These are phyloP conservation scores for Zelleria hepariella DNA, from an alignment of 2,888 invertebrate genomes.

Conservation along the genomic window DNA sequence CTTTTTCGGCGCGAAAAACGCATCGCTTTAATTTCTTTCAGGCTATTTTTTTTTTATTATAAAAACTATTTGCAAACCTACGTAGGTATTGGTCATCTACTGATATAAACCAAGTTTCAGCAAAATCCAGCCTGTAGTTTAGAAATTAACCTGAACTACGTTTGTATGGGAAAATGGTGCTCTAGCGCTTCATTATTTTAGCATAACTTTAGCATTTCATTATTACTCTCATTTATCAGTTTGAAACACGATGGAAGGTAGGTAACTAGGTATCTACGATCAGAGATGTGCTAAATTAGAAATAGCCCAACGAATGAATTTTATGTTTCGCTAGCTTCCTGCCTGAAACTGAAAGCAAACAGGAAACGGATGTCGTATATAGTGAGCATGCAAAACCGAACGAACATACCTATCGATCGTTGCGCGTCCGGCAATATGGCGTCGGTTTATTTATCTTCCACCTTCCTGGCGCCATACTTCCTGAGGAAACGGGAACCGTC, in stretches of 20 bases:
- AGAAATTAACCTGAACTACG: too few relatives aligned
- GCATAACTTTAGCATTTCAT: too few relatives aligned
- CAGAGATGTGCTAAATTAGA: neutral
- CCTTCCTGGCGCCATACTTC: constrained; percentile 68
- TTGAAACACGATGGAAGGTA: neutral
- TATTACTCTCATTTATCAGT: too few relatives aligned
- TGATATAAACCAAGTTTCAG: too few relatives aligned
- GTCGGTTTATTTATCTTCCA: constrained; percentile 61
- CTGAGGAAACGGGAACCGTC: constrained; percentile 67
- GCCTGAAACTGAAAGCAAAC: constrained; percentile 38
- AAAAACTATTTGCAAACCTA: too few relatives aligned
- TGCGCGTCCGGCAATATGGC: constrained; percentile 59
- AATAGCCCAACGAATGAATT: neutral
- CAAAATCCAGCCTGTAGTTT: too few relatives aligned
- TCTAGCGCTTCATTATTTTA: too few relatives aligned
- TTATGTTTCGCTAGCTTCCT: constrained; percentile 3
- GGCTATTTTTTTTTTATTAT: too few relatives aligned
- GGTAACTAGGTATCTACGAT: neutral
- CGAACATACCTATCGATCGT: constrained; percentile 55
- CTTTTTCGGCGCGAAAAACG: too few relatives aligned
- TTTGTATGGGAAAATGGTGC: too few relatives aligned
- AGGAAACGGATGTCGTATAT: constrained; percentile 62
- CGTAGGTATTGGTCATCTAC: too few relatives aligned
- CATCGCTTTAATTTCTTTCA: too few relatives aligned
- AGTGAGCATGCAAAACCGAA: constrained; percentile 61